These are phyloP conservation scores for Thalassoma bifasciatum DNA, from an alignment of 2,113 vertebrate species.

Conservation along the genomic window DNA sequence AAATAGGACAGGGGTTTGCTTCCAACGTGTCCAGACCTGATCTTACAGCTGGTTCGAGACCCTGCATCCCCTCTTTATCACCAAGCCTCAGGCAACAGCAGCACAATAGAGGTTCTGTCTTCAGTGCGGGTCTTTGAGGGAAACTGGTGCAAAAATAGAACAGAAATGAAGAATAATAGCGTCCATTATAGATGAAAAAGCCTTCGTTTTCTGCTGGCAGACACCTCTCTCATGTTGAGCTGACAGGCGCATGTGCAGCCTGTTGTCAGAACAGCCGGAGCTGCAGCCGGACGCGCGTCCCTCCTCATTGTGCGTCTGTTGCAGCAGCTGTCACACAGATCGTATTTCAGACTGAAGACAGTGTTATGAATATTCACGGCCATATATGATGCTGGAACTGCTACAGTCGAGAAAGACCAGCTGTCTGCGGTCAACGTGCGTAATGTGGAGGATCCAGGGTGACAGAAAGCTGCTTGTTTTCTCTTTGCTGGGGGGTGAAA, in stretches of 20 bases:
- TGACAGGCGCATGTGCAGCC: conserved; percentile 6
- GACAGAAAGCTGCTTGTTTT: conserved; percentile 10
- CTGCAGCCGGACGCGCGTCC: conserved; percentile 49
- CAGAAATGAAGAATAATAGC: neutral
- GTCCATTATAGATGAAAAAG: conserved; percentile 28
- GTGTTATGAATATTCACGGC: neutral
- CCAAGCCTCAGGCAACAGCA: conserved; percentile 2
- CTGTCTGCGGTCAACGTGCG: conserved; percentile 38
- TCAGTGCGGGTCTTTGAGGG: neutral
- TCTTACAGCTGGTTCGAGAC: conserved; percentile 29
- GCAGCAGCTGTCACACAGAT: conserved; percentile 62
- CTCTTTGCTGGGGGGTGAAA: conserved; percentile 22
- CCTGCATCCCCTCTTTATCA: conserved; percentile 24
- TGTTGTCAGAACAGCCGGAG: conserved; percentile 4
- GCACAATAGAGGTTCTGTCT: conserved; percentile 29
- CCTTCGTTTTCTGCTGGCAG: conserved; percentile 24
- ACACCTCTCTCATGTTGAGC: neutral
- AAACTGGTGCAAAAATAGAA: neutral
- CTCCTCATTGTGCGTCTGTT: conserved; percentile 10
- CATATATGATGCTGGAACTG: neutral
- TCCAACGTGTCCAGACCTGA: conserved; percentile 55
- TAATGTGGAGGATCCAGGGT: conserved; percentile 9
- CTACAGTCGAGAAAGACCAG: conserved; percentile 43
- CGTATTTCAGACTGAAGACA: conserved; percentile 30
- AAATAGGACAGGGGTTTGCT: conserved; percentile 11